Evolutionary conservation across 2,888 invertebrate genomes (phyloP).

Genomic region (Scrobipalpa costella): DNA sequence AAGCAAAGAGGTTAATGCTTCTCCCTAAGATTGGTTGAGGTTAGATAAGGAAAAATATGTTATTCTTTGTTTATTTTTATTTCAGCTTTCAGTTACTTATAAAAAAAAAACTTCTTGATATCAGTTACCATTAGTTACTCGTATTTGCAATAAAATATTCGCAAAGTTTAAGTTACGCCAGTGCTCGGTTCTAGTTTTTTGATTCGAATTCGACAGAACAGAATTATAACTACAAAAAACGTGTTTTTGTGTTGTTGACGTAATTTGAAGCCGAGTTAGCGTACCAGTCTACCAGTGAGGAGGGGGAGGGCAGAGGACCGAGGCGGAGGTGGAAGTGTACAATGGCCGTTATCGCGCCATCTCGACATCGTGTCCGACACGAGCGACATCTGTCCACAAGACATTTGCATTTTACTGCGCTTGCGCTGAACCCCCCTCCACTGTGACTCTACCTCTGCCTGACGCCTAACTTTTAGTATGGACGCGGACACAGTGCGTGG

Average conservation of each 20-base stretch:
- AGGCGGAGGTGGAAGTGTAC: background rate
- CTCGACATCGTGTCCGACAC: conserved; percentile 21
- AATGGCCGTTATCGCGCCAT: conserved; percentile 19
- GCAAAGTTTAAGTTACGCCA: too few species aligned
- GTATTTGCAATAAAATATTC: too few species aligned
- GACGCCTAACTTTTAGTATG: too few species aligned
- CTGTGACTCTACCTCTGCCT: too few species aligned
- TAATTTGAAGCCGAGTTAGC: background rate
- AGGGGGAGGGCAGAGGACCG: background rate
- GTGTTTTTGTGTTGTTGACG: background rate
- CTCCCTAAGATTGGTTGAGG: background rate
- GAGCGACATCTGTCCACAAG: conserved; percentile 14
- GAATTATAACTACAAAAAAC: background rate
- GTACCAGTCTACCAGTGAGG: background rate
- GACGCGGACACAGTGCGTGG: too few species aligned
- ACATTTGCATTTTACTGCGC: conserved; percentile 22
- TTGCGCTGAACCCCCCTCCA: background rate
- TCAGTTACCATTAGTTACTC: too few species aligned
- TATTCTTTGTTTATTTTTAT: background rate
- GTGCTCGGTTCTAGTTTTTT: too few species aligned
- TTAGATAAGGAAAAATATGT: background rate
- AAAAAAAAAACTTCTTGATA: too few species aligned
- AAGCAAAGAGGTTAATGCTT: conserved; percentile 3
- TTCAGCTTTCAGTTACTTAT: background rate
- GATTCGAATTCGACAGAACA: too few species aligned